phyloP scores from a whole-genome alignment of 2,888 invertebrate species.

The Camponotus fellah region DNA sequence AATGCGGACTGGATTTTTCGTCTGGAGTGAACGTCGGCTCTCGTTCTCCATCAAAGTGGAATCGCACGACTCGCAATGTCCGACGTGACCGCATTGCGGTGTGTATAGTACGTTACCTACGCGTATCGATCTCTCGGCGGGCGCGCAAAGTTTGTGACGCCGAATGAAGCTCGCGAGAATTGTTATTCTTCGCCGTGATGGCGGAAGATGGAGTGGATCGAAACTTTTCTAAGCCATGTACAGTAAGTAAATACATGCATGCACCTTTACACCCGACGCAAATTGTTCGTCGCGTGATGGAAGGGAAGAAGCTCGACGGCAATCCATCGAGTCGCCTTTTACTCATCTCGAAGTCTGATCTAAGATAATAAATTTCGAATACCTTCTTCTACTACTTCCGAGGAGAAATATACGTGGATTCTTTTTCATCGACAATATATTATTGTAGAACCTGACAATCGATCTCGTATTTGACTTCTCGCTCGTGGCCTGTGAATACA shows the following conservation, averaged over 20 bases:
- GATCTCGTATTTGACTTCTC: background rate
- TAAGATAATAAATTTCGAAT: background rate
- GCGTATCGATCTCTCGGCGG: constrained; percentile 42
- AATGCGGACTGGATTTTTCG: background rate
- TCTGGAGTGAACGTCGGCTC: background rate
- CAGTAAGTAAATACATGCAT: background rate
- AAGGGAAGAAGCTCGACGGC: background rate
- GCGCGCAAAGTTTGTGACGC: constrained; percentile 13
- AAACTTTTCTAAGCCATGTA: constrained; percentile 31
- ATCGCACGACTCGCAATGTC: constrained; percentile 4
- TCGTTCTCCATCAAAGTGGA: background rate
- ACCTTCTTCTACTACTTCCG: background rate
- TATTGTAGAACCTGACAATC: background rate
- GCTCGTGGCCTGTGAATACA: background rate
- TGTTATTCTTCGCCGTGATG: constrained; percentile 2
- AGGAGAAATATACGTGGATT: background rate
- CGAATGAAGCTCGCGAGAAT: constrained; percentile 5
- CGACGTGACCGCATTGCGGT: constrained; percentile 56
- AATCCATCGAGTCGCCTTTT: too few relatives aligned
- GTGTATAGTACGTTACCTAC: constrained; percentile 18
- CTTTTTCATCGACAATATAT: background rate
- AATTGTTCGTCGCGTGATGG: background rate
- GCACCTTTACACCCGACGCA: background rate
- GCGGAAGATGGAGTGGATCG: constrained; percentile 35
- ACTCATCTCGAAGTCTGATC: too few relatives aligned